These are phyloP conservation scores for Dufourea novaeangliae DNA, from an alignment of 1,140 invertebrate genomes.

Conservation along the genomic window DNA sequence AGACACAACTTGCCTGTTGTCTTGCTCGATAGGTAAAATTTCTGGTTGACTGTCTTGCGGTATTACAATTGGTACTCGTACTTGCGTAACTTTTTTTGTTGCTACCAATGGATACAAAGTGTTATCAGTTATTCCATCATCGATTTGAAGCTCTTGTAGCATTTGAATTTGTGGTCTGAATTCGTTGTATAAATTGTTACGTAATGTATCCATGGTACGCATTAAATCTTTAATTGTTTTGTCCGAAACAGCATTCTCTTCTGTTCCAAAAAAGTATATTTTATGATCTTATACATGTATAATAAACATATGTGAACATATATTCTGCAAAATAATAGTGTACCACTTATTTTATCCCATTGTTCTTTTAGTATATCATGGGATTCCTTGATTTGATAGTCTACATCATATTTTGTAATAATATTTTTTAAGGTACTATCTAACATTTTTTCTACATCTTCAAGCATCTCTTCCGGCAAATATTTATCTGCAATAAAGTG, in stretches of 20 bases:
- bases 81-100: constrained; percentile 77
- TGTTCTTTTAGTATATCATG: constrained; percentile 64
- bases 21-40: constrained; percentile 77
- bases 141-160: constrained; percentile 73
- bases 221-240: constrained; percentile 71
- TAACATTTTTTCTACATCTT: constrained; percentile 70
- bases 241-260: constrained; percentile 63
- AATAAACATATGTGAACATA: neutral
- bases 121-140: constrained; percentile 54
- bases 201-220: constrained; percentile 70
- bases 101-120: constrained; percentile 66
- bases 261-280: constrained; percentile 55
- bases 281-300: neutral
- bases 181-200: constrained; percentile 73
- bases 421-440: constrained; percentile 66
- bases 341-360: constrained; percentile 70
- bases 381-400: constrained; percentile 74
- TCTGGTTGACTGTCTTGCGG: constrained; percentile 78
- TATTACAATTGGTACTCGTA: constrained; percentile 50
- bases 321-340: constrained; percentile 10
- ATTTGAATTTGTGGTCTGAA: constrained; percentile 74
- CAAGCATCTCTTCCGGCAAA: constrained; percentile 69
- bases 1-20: constrained; percentile 50
- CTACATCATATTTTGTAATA: constrained; percentile 72
- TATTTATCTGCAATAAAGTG: constrained; percentile 63